Evolutionary conservation across 2,113 vertebrate species (phyloP), one percentile per base, ranked within the genome.

Genomic region (Ageneiosus marmoratus): DNA sequence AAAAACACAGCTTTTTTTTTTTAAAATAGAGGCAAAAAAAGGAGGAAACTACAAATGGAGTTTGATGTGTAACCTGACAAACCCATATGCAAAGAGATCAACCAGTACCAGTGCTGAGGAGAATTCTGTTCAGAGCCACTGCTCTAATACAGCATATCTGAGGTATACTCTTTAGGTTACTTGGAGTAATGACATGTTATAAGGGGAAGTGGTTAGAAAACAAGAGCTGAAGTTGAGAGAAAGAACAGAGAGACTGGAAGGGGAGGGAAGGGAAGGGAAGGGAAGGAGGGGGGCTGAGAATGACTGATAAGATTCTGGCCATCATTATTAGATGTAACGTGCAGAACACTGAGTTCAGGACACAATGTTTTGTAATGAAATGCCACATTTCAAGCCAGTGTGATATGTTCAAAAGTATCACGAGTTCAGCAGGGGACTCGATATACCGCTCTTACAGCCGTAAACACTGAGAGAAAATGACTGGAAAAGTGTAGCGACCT

Each of bases 51-150:
- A n/a, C 58, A 77, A 37, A 20, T 53, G 58, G 27, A 69, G 37
- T 34, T 3, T 18, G 63, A 55, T 16, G 29, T 69, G 60, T 41
- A 69, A 22, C 16, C 32, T 24, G 27, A 51, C 62, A 69, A 74
- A 46, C 74, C 24, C 34, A 44, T 15, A 69, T 78, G 74, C 50
- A 83, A 78, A 77, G 27, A 56, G 41, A 55, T 16, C 50, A 37
- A 34, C 73, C 15, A 53, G 32, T 37, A 76, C 50, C n/a, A 22
- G 29, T 2, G 51, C 50, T 34, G 11, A 76, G 12, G 8, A 76
- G 53, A 53, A 24, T 7, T 65, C 12, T 27, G n/a, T 5, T 41
- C 24, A 12, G 20, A 18, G 20, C 65, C 34, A 22, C 37, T 63
- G 32, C n/a, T 41, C 11, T 32, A 51, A 75, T 27, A 63, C 55